A percentile compares a stretch with the other conserved stretches of the same genome.
Conservation (phyloP, 1,140 invertebrate species). For the Mercenaria mercenaria region DNA sequence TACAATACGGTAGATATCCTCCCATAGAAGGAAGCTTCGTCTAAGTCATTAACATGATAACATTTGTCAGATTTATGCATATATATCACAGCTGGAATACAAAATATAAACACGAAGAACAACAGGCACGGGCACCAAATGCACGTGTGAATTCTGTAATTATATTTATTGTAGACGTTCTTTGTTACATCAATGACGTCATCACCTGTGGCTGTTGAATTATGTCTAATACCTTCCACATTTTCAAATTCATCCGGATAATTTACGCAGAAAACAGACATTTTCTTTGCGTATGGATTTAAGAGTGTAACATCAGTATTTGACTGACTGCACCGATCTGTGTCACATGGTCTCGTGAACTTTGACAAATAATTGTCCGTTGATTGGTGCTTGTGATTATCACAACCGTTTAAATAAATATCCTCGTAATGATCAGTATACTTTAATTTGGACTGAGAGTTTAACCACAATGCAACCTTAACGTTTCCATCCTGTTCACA, state of each 20-base stretch:
- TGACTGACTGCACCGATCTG: neutral
- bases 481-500: neutral
- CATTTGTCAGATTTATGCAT: neutral
- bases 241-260: neutral
- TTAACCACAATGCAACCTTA: neutral
- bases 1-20: constrained; percentile 3
- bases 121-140: neutral
- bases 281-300: neutral
- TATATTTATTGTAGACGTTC: neutral
- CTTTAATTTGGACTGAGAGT: neutral
- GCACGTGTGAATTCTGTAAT: neutral
- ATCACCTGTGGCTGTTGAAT: neutral
- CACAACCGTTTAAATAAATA: neutral
- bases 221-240: neutral
- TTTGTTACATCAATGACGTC: neutral
- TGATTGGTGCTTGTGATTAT: neutral
- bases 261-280: neutral
- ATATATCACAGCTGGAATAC: neutral
- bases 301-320: neutral
- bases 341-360: neutral
- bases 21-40: neutral
- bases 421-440: neutral
- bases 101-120: constrained; percentile 22
- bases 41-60: neutral
- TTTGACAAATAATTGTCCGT: neutral